phyloP scores from a whole-genome alignment of 2,888 invertebrate genomes.

The Yponomeuta sedellus region DNA sequence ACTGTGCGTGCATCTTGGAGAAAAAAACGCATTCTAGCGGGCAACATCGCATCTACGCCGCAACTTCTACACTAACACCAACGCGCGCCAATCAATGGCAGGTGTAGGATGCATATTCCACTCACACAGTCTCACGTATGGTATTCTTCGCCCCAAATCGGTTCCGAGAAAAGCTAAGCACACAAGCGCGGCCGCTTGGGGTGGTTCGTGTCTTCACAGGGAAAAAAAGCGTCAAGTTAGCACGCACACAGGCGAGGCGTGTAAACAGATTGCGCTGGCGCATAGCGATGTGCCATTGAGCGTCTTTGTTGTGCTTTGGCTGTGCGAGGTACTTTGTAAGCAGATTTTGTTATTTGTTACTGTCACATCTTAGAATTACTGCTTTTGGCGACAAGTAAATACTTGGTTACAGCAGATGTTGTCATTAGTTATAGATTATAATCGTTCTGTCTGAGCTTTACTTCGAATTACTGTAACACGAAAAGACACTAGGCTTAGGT shows the following conservation, averaged over 20 bases:
- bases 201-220: slow-evolving; percentile 23
- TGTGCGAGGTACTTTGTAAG: background rate
- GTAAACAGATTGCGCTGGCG: slow-evolving; percentile 41
- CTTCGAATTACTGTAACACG: no score
- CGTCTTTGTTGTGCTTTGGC: background rate
- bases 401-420: no score
- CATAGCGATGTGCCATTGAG: slow-evolving; percentile 22
- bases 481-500: no score
- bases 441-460: no score
- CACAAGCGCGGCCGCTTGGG: slow-evolving; percentile 23
- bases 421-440: no score
- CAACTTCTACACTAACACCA: slow-evolving; percentile 28
- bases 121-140: slow-evolving; percentile 32
- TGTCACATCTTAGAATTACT: background rate
- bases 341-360: background rate
- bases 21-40: slow-evolving; percentile 56
- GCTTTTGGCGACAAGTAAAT: background rate
- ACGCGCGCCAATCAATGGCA: slow-evolving; percentile 30
- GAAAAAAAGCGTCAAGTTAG: slow-evolving; percentile 19
- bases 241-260: slow-evolving; percentile 24
- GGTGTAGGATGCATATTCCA: slow-evolving; percentile 42
- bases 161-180: slow-evolving; percentile 48
- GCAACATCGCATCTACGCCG: slow-evolving; percentile 52
- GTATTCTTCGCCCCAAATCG: slow-evolving; percentile 30
- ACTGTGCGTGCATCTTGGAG: slow-evolving; percentile 27